Conservation (phyloP, 2,888 invertebrate genomes). For the Cinara cedri region DNA sequence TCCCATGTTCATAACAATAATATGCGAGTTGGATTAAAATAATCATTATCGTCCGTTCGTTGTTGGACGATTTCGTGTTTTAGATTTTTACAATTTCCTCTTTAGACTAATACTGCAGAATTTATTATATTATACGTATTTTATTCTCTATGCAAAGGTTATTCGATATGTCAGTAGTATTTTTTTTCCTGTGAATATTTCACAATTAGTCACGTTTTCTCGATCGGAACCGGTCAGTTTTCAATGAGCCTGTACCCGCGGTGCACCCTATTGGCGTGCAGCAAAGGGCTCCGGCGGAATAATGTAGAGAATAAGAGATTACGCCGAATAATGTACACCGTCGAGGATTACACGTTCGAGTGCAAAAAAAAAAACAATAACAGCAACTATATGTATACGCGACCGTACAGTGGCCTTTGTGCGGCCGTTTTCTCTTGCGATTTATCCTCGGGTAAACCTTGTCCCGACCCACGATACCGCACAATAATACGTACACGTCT, state of each 20-base stretch:
- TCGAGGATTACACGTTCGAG: conserved; percentile 15
- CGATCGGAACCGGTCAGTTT: conserved; percentile 36
- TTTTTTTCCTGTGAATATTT: not conserved
- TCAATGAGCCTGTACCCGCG: not conserved
- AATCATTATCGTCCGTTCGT: no score
- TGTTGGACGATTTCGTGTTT: no score
- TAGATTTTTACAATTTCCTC: no score
- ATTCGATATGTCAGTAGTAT: no score
- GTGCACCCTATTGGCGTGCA: not conserved
- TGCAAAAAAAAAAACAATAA: conserved; percentile 17
- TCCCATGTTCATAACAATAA: no score
- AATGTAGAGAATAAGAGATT: conserved; percentile 41
- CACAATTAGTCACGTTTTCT: conserved; percentile 11
- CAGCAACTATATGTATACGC: not conserved
- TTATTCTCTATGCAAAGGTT: no score
- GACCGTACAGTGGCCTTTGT: conserved; percentile 20
- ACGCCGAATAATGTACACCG: not conserved
- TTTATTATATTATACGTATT: no score
- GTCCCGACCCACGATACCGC: not conserved
- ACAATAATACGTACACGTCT: not conserved
- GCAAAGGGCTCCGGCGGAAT: not conserved
- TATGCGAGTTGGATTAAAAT: no score
- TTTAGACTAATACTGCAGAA: no score
- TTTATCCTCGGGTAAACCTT: not conserved
- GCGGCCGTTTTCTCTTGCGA: conserved; percentile 21